A percentile compares a stretch with the other conserved stretches of the same genome.
Conservation (phyloP, 2,888 invertebrate species). For the Escarpia spicata region DNA sequence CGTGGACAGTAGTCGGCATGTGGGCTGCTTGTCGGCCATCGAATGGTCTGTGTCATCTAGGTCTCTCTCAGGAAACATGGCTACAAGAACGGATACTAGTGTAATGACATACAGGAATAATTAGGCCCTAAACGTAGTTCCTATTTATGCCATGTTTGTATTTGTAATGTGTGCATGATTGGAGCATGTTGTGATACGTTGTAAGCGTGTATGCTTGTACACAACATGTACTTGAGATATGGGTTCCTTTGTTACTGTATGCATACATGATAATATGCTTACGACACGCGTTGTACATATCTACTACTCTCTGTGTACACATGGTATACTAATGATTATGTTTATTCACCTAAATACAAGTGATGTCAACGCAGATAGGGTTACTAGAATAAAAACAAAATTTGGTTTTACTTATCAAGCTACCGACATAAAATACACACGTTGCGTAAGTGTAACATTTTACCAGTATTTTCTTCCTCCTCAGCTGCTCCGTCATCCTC, state of each 20-base stretch:
- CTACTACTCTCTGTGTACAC: no score
- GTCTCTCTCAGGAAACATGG: background rate
- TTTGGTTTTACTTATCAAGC: background rate
- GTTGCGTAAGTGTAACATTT: background rate
- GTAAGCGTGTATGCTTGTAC: background rate
- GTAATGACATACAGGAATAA: background rate
- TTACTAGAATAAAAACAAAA: no score
- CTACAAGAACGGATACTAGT: background rate
- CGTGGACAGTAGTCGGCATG: background rate
- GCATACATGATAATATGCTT: background rate
- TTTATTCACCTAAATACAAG: no score
- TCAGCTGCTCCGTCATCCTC: background rate
- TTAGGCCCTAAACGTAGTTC: background rate
- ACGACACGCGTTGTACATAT: no score
- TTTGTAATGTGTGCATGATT: background rate
- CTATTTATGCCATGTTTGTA: background rate
- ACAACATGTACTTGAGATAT: background rate
- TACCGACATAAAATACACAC: background rate
- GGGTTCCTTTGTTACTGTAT: background rate
- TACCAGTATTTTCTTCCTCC: background rate
- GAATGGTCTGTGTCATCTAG: background rate
- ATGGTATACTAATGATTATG: no score
- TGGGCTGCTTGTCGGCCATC: background rate
- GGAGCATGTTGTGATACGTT: background rate
- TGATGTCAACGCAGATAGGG: no score